Evolutionary conservation across 2,888 invertebrate genomes (phyloP).

Genomic region (Latrodectus hesperus): DNA sequence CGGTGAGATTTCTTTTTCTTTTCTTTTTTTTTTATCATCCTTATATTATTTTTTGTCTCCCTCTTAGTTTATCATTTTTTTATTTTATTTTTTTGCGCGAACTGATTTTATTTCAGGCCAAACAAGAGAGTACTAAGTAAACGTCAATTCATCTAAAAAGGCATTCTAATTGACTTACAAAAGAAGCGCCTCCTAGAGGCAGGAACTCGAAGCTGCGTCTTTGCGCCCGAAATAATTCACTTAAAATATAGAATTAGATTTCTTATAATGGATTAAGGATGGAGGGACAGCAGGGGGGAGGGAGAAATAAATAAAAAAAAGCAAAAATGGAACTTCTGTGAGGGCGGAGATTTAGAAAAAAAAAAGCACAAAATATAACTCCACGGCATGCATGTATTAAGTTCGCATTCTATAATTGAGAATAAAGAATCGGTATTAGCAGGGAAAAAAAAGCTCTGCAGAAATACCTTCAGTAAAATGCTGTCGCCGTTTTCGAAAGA

Average conservation of each 20-base stretch:
- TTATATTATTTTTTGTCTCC: constrained; percentile 7
- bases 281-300: constrained; percentile 3
- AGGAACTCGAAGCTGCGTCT: constrained; percentile 28
- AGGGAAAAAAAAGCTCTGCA: constrained; percentile 19
- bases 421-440: constrained; percentile 47
- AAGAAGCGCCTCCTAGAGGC: constrained; percentile 44
- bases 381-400: constrained; percentile 34
- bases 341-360: background rate
- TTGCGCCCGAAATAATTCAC: constrained; percentile 67
- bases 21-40: constrained; percentile 35
- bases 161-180: constrained; percentile 69
- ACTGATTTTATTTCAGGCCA: constrained; percentile 54
- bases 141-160: constrained; percentile 68
- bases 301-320: constrained; percentile 9
- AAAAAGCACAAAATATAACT: constrained; percentile 31
- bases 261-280: constrained; percentile 66
- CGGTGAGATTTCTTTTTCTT: constrained; percentile 18
- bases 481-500: constrained; percentile 51
- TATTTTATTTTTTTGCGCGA: constrained; percentile 7
- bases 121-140: constrained; percentile 61
- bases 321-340: constrained; percentile 16
- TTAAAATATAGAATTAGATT: constrained; percentile 70
- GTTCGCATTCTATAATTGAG: constrained; percentile 57
- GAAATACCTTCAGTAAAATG: constrained; percentile 43
- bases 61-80: constrained; percentile 19